A percentile compares a stretch with the other conserved stretches of the same genome.
phyloP scores from a whole-genome alignment of 2,888 invertebrate species.

The Cepaea hortensis region DNA sequence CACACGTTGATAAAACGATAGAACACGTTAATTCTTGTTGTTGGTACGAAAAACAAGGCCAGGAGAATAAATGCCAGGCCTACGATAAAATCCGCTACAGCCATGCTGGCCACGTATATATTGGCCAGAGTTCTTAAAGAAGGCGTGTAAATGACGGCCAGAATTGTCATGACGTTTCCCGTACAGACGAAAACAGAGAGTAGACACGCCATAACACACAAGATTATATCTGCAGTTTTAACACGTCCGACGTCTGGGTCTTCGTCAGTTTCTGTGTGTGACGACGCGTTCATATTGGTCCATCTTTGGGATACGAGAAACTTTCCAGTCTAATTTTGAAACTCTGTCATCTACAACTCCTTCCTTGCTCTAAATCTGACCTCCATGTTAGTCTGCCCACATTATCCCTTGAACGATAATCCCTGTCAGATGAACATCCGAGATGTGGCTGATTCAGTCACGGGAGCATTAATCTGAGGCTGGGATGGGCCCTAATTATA shows the following conservation, averaged over 20 bases:
- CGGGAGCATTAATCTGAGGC: too few species aligned
- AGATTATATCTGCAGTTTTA: background rate
- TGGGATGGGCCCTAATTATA: too few species aligned
- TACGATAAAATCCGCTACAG: slow-evolving; percentile 38
- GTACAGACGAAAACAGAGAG: slow-evolving; percentile 30
- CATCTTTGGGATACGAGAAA: background rate
- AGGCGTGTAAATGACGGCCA: slow-evolving; percentile 29
- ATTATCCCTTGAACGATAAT: too few species aligned
- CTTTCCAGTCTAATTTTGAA: background rate
- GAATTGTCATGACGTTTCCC: slow-evolving; percentile 23
- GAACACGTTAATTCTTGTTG: slow-evolving; percentile 13
- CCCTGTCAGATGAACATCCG: too few species aligned
- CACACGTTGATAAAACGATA: slow-evolving; percentile 36
- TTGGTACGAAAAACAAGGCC: slow-evolving; percentile 39
- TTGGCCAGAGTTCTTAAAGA: slow-evolving; percentile 31
- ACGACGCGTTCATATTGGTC: slow-evolving; percentile 2
- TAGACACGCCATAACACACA: slow-evolving; percentile 22
- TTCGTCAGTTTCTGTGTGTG: background rate
- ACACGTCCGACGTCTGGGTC: background rate
- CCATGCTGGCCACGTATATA: slow-evolving; percentile 40
- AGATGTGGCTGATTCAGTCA: too few species aligned
- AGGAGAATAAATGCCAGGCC: slow-evolving; percentile 28
- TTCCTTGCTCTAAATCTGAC: too few species aligned
- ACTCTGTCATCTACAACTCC: background rate
- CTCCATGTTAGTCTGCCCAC: too few species aligned